Conservation (phyloP, 1,140 invertebrate species). For the Stegodyphus mimosarum region DNA sequence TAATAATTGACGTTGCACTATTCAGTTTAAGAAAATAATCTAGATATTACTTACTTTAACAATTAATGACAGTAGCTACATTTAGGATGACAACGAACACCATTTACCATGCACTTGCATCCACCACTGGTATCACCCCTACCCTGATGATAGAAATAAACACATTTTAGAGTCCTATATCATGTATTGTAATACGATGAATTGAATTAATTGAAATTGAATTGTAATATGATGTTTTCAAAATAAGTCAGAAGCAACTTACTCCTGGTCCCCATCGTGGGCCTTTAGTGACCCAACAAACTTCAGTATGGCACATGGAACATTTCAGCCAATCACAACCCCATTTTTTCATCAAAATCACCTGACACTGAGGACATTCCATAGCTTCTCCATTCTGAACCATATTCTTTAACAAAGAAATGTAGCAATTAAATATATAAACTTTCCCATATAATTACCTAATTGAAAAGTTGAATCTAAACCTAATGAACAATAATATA, state of each 20-base stretch:
- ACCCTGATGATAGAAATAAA: conserved; percentile 71
- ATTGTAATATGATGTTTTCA: background rate
- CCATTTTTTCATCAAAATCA: conserved; percentile 93
- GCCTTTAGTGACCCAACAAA: conserved; percentile 92
- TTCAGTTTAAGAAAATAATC: background rate
- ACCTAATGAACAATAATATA: no score
- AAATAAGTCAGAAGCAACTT: conserved; percentile 61
- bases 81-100: conserved; percentile 84
- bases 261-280: conserved; percentile 86
- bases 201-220: conserved; percentile 5
- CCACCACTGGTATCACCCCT: conserved; percentile 86
- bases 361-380: conserved; percentile 83
- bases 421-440: background rate
- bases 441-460: background rate
- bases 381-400: conserved; percentile 86
- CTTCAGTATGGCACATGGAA: conserved; percentile 93
- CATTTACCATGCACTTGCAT: conserved; percentile 86
- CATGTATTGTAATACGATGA: no score
- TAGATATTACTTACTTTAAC: background rate
- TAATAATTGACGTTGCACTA: no score
- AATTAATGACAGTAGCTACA: conserved; percentile 89
- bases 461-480: no score
- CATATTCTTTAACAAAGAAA: conserved; percentile 75
- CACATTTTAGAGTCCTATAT: background rate
- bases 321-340: conserved; percentile 95